Evolutionary conservation across 2,797 vertebrate species (phyloP), one percentile per base, ranked within the genome.

Genomic region (Aldrovandia affinis): DNA sequence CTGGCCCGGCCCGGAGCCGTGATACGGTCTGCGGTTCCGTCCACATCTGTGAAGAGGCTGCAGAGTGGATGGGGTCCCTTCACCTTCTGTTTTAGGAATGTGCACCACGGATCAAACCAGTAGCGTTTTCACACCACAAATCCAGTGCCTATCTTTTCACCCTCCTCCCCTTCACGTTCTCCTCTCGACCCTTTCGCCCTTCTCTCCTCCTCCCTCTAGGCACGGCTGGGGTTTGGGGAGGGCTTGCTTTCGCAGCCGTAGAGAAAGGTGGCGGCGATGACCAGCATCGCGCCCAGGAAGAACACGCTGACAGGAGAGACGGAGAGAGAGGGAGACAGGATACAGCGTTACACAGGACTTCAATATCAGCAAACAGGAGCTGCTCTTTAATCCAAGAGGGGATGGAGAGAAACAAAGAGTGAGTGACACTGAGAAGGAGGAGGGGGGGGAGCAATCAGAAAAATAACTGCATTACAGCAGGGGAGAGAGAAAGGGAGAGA

Each of bases 231-330:
- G 91, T 96, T 98, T 91, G 96, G 92, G 86, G 95, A 79, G 9
- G 96, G 92, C 91, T 97, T 98, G 89, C 95, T 95, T 92, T 98
- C 97, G 50, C 98, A 99, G 86, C 98, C 97, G 0, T 99, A 99
- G 50, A 99, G 95, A 91, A 99, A 99, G 86, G 98, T 99, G 81
- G 98, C 98, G 81, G 89, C 87, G 86, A 99, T 99, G 91, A 99
- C 98, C 90, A 99, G 93, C 89, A 98, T 0, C 83, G 98, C 95
- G 89, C 98, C 98, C 15, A 98, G 85, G 93, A 99, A 99, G 92
- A 99, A 99, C 63, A 99, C 94, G 57, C 98, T 99, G 89, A 10
- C 85, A 94, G 0, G 91, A 0, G 84, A 18, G 12, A 15, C 30
- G 18, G 91, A 0, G 84, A 20, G 9, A 75, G 70, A 44, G 70